Conservation (phyloP, 2,113 vertebrate species). For the Butastur rufipennis region DNA sequence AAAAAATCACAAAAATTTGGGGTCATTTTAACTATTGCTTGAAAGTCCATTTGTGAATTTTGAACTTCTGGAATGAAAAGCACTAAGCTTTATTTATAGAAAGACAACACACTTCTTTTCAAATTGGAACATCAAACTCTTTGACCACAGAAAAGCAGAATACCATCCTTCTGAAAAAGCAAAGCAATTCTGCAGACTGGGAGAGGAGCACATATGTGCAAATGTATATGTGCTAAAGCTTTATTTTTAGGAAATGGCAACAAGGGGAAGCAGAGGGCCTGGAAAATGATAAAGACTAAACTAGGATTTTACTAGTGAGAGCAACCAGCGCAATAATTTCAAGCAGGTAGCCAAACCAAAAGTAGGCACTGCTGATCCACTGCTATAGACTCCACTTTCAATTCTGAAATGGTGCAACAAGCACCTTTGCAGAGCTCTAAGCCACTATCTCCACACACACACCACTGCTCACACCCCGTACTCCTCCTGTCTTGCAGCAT, state of each 20-base stretch:
- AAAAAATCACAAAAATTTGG: background rate
- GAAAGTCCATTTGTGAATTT: background rate
- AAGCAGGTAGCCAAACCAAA: background rate
- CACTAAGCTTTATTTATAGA: background rate
- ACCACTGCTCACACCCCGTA: background rate
- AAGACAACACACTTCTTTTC: background rate
- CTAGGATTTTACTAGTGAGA: background rate
- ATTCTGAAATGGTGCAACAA: background rate
- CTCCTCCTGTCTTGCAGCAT: background rate
- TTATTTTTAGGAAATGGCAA: background rate
- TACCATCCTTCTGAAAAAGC: background rate
- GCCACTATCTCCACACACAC: background rate
- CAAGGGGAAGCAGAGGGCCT: background rate
- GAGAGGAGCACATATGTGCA: background rate
- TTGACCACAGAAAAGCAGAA: background rate
- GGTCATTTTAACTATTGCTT: background rate
- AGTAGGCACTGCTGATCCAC: background rate
- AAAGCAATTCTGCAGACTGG: background rate
- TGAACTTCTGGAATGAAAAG: background rate
- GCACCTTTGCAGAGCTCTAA: background rate
- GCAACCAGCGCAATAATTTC: background rate
- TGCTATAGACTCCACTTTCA: background rate
- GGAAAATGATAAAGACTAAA: background rate
- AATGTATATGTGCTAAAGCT: background rate
- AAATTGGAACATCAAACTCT: background rate